Conservation (phyloP, 2,113 vertebrate species). For the Martes martes region DNA sequence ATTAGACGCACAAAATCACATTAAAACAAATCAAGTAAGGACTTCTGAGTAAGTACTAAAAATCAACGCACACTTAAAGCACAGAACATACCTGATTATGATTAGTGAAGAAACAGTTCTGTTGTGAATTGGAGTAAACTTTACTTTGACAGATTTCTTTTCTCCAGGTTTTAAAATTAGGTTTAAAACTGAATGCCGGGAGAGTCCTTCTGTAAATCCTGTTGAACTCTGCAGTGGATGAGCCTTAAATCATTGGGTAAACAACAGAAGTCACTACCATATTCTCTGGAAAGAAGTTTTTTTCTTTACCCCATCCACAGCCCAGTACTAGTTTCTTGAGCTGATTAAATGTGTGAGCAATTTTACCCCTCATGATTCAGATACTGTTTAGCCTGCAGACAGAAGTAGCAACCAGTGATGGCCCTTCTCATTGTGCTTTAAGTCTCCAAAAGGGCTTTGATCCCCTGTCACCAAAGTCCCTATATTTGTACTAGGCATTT, state of each 20-base stretch:
- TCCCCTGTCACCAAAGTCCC: not conserved
- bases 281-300: not conserved
- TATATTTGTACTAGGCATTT: not conserved
- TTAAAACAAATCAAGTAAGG: not conserved
- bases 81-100: conserved; percentile 89
- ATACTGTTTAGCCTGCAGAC: not conserved
- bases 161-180: conserved; percentile 94
- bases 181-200: conserved; percentile 89
- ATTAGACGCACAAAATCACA: not conserved
- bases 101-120: conserved; percentile 94
- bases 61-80: not conserved
- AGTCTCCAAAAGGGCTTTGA: not conserved
- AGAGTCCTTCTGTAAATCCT: conserved; percentile 88
- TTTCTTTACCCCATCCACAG: not conserved
- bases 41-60: not conserved
- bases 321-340: not conserved
- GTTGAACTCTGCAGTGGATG: conserved; percentile 85
- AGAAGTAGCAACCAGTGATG: not conserved
- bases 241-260: conserved; percentile 81
- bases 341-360: not conserved
- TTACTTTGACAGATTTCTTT: conserved; percentile 90
- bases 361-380: not conserved
- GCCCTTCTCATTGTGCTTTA: not conserved
- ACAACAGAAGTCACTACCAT: not conserved
- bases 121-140: conserved; percentile 92